These are phyloP conservation scores for Drosophila subpulchrella DNA, from an alignment of 1,140 invertebrate genomes.

Conservation along the genomic window DNA sequence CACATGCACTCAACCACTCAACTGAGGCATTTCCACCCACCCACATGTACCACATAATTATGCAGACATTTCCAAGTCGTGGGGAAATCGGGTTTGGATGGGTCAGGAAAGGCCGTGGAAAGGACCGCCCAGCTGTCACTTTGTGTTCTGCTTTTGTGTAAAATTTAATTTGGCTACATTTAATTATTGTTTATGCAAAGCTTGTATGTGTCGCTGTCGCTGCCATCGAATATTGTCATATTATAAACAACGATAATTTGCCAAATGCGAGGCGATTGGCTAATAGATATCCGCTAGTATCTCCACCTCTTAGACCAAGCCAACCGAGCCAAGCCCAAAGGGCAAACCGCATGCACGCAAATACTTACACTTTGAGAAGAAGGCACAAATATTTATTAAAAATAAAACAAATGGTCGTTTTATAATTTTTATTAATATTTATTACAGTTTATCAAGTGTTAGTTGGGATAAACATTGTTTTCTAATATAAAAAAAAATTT, in stretches of 20 bases:
- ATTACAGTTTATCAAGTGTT: not conserved
- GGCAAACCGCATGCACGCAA: slow-evolving; percentile 3
- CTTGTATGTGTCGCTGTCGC: slow-evolving; percentile 30
- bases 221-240: slow-evolving; percentile 44
- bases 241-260: slow-evolving; percentile 60
- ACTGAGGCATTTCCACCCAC: slow-evolving; percentile 9
- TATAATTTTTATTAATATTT: not conserved
- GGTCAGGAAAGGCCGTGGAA: slow-evolving; percentile 6
- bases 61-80: slow-evolving; percentile 58
- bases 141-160: slow-evolving; percentile 63
- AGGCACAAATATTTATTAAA: not conserved
- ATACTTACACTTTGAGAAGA: not conserved
- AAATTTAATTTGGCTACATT: slow-evolving; percentile 81
- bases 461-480: too few species aligned
- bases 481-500: too few species aligned
- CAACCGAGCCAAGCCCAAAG: slow-evolving; percentile 6
- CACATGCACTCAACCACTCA: slow-evolving; percentile 17
- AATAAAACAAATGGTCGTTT: too few species aligned
- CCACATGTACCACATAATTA: slow-evolving; percentile 63
- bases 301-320: not conserved
- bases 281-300: slow-evolving; percentile 36
- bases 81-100: not conserved
- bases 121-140: slow-evolving; percentile 66
- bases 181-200: slow-evolving; percentile 78
- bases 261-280: slow-evolving; percentile 52